Conservation (phyloP, 2,797 vertebrate genomes). For the Esox lucius region DNA sequence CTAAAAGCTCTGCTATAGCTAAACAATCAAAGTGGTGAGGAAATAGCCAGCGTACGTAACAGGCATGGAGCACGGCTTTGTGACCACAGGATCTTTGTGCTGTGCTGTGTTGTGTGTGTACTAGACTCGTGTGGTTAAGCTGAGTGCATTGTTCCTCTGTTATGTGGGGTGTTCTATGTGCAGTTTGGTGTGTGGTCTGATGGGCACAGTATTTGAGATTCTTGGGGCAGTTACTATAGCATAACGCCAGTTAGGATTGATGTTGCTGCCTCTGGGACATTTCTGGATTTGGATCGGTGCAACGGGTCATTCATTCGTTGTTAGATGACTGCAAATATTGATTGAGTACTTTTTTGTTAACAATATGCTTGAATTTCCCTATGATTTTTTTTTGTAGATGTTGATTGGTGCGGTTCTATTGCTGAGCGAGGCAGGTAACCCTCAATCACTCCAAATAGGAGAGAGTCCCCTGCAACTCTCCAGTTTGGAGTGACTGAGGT, state of each 20-base stretch:
- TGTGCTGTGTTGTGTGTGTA: constrained; percentile 38
- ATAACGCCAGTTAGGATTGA: too few species aligned
- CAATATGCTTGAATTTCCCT: too few species aligned
- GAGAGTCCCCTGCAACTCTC: too few species aligned
- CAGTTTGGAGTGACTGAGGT: too few species aligned
- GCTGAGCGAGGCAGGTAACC: constrained; percentile 59
- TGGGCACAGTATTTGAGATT: not conserved
- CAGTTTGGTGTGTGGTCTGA: constrained; percentile 3
- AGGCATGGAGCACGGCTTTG: too few species aligned
- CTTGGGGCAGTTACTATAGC: too few species aligned
- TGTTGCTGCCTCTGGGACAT: too few species aligned
- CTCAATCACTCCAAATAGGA: too few species aligned
- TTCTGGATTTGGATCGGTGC: too few species aligned
- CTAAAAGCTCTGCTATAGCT: constrained; percentile 11
- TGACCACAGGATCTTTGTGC: constrained; percentile 28
- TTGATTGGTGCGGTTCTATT: not conserved
- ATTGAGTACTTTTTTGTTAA: too few species aligned
- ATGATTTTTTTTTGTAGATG: not conserved
- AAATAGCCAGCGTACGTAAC: constrained; percentile 6
- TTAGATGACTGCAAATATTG: too few species aligned
- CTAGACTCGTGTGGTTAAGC: constrained; percentile 12
- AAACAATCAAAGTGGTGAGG: constrained; percentile 27
- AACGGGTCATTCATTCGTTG: too few species aligned
- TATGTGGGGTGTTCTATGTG: constrained; percentile 1
- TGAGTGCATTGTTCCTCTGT: constrained; percentile 24